phyloP scores from a whole-genome alignment of 2,113 vertebrate species.

The Martes martes region DNA sequence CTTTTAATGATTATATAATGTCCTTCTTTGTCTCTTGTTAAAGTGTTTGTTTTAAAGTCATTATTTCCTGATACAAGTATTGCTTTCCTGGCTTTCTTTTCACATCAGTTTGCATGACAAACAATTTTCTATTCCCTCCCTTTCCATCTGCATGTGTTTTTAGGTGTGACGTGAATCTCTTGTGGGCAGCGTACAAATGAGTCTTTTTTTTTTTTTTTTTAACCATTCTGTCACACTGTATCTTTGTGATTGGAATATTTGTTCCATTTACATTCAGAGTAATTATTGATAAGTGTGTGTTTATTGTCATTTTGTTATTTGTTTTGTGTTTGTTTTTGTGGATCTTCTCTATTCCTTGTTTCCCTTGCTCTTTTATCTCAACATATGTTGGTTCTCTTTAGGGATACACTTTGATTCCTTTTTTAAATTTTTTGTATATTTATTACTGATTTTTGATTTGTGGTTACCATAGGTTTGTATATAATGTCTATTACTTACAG shows the following conservation, averaged over 20 bases:
- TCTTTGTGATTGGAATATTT: background rate
- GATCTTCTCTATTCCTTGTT: background rate
- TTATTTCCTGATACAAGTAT: background rate
- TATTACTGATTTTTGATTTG: background rate
- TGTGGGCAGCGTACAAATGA: background rate
- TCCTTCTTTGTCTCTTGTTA: background rate
- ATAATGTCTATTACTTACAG: background rate
- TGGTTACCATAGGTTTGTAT: background rate
- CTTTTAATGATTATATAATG: background rate
- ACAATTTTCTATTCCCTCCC: background rate
- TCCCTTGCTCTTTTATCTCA: background rate
- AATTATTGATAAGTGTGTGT: background rate
- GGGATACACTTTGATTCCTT: background rate
- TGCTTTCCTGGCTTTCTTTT: background rate
- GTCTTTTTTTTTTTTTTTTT: background rate
- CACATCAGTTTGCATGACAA: background rate
- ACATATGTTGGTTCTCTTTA: background rate
- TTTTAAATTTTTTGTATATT: background rate
- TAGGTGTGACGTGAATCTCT: background rate
- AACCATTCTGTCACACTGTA: background rate
- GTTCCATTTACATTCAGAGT: background rate
- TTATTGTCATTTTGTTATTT: background rate
- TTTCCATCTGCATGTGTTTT: background rate
- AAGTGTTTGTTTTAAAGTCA: background rate
- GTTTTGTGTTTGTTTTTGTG: background rate